Conservation (phyloP, 2,888 invertebrate species). For the Drosophila peninsularis region DNA sequence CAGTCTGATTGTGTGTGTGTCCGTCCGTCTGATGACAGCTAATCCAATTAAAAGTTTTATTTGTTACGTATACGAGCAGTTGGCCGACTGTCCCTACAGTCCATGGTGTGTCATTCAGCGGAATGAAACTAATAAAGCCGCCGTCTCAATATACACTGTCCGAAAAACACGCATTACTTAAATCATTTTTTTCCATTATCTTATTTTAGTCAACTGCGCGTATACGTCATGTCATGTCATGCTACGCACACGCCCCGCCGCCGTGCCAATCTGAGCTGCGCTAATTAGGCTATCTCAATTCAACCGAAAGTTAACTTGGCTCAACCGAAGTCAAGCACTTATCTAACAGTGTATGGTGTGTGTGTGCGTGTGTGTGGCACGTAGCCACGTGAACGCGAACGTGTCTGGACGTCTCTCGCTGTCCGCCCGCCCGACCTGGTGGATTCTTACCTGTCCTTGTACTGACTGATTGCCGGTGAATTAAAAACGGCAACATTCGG, state of each 20-base stretch:
- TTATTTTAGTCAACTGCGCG: slow-evolving; percentile 29
- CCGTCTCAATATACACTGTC: slow-evolving; percentile 25
- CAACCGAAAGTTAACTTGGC: slow-evolving; percentile 45
- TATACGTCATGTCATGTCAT: slow-evolving; percentile 8
- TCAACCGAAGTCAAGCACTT: slow-evolving; percentile 51
- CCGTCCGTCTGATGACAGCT: slow-evolving; percentile 69
- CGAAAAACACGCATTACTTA: slow-evolving; percentile 40
- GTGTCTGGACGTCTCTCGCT: slow-evolving; percentile 32
- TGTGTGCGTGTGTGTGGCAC: slow-evolving; percentile 39
- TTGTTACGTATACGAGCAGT: slow-evolving; percentile 70
- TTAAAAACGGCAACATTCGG: slow-evolving; percentile 88
- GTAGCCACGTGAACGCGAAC: slow-evolving; percentile 42
- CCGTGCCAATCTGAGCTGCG: slow-evolving; percentile 31
- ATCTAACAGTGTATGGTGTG: slow-evolving; percentile 35
- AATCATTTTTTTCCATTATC: not conserved
- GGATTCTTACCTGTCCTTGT: slow-evolving; percentile 84
- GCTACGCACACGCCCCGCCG: slow-evolving; percentile 4
- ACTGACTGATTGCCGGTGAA: slow-evolving; percentile 87
- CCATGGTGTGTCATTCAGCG: slow-evolving; percentile 57
- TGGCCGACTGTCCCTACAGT: slow-evolving; percentile 24
- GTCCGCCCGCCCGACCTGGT: slow-evolving; percentile 28
- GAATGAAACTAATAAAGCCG: slow-evolving; percentile 76
- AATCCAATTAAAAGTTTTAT: slow-evolving; percentile 83
- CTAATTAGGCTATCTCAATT: slow-evolving; percentile 50
- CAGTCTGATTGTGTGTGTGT: slow-evolving; percentile 15